These are phyloP conservation scores for Ochotona princeps DNA, from an alignment of 2,113 vertebrate genomes.

Conservation along the genomic window DNA sequence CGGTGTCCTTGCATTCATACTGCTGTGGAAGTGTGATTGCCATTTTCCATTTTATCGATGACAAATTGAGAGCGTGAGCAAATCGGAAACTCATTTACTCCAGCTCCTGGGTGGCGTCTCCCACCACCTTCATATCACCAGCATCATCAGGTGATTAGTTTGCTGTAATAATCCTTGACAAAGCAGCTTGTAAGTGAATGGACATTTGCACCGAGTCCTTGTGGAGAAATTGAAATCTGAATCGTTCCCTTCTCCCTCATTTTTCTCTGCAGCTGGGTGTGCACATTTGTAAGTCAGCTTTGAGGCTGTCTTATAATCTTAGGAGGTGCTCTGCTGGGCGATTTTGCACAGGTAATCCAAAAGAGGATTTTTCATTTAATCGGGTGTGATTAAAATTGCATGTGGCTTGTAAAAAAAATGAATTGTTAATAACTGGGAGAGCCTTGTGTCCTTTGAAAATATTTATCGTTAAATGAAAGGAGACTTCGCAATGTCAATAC, in stretches of 20 bases:
- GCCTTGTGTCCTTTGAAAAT: constrained; percentile 54
- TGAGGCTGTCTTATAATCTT: constrained; percentile 55
- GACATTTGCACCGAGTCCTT: constrained; percentile 56
- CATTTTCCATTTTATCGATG: neutral
- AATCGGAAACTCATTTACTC: neutral
- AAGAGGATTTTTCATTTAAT: constrained; percentile 66
- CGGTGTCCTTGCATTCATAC: neutral
- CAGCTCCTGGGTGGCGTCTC: neutral
- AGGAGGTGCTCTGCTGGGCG: constrained; percentile 44
- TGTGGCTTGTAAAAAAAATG: constrained; percentile 54
- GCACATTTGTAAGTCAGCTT: constrained; percentile 46
- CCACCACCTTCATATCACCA: neutral
- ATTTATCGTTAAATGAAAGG: constrained; percentile 61
- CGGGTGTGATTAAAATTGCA: constrained; percentile 69
- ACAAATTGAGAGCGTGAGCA: neutral
- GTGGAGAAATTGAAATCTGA: constrained; percentile 42
- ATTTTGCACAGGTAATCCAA: constrained; percentile 74
- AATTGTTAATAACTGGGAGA: constrained; percentile 57
- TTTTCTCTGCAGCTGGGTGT: constrained; percentile 9
- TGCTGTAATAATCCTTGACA: constrained; percentile 65
- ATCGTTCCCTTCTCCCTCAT: neutral
- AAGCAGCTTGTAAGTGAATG: constrained; percentile 44
- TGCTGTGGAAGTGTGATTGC: rapidly evolving
- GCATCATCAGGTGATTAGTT: constrained; percentile 50
- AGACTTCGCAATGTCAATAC: constrained; percentile 46